phyloP scores from a whole-genome alignment of 2,113 vertebrate species.

The Halichoerus grypus region DNA sequence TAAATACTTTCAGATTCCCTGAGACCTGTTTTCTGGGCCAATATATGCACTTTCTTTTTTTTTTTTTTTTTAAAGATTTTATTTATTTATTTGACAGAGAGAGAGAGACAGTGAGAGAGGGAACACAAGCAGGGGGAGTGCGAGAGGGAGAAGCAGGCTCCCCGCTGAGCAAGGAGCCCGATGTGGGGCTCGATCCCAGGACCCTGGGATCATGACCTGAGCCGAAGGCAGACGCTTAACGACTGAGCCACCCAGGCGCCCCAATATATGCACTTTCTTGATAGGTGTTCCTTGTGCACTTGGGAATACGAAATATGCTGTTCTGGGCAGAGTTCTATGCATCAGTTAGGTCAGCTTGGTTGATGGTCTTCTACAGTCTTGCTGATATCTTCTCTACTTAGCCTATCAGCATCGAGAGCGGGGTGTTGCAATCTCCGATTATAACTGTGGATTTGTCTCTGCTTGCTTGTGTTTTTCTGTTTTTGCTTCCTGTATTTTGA shows the following conservation, averaged over 20 bases:
- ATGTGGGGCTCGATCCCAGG: too few species aligned
- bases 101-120: too few species aligned
- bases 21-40: neutral
- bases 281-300: neutral
- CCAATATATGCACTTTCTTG: neutral
- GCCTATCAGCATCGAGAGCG: too few species aligned
- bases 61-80: too few species aligned
- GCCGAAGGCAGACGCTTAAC: too few species aligned
- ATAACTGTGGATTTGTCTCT: neutral
- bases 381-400: neutral
- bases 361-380: accelerated
- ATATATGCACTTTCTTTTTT: neutral
- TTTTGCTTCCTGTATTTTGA: neutral
- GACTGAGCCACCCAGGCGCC: too few species aligned
- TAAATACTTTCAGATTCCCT: neutral
- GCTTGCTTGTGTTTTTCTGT: neutral
- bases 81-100: too few species aligned
- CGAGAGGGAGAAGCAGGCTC: too few species aligned
- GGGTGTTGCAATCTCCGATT: neutral
- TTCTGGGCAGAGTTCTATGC: too few species aligned
- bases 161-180: too few species aligned
- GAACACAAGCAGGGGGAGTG: too few species aligned
- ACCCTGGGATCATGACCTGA: too few species aligned
- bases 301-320: neutral
- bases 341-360: accelerated